phyloP scores from a whole-genome alignment of 2,113 vertebrate genomes.

The Clarias gariepinus region DNA sequence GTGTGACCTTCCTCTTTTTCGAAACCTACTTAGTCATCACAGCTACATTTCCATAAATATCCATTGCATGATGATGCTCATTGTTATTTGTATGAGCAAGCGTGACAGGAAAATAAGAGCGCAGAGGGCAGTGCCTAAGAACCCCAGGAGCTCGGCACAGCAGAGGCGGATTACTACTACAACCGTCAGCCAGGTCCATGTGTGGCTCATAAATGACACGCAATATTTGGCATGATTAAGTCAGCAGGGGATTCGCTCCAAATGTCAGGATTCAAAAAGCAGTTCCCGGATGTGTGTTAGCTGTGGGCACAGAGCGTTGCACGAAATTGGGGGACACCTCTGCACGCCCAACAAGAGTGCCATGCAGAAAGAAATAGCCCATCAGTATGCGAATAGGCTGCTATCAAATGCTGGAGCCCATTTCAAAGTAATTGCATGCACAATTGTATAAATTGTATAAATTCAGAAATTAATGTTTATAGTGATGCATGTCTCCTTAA shows the following conservation, averaged over 20 bases:
- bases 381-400: not conserved
- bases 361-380: conserved; percentile 11
- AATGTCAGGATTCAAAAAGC: conserved; percentile 74
- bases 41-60: conserved; percentile 40
- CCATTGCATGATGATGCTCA: conserved; percentile 54
- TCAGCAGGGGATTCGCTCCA: conserved; percentile 75
- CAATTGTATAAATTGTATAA: not conserved
- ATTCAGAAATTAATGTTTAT: not conserved
- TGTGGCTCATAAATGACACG: conserved; percentile 74
- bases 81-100: conserved; percentile 53
- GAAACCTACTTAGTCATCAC: conserved; percentile 17
- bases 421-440: not conserved
- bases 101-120: conserved; percentile 49
- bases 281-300: conserved; percentile 51
- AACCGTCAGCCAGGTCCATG: conserved; percentile 73
- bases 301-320: conserved; percentile 39
- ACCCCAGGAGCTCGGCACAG: conserved; percentile 70
- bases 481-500: not conserved
- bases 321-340: conserved; percentile 27
- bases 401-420: not conserved
- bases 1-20: not conserved
- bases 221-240: conserved; percentile 78
- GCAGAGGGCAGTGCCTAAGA: conserved; percentile 54
- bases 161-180: conserved; percentile 76
- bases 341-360: conserved; percentile 10